phyloP scores from a whole-genome alignment of 2,888 invertebrate genomes.

The Catotricha subobsoleta region DNA sequence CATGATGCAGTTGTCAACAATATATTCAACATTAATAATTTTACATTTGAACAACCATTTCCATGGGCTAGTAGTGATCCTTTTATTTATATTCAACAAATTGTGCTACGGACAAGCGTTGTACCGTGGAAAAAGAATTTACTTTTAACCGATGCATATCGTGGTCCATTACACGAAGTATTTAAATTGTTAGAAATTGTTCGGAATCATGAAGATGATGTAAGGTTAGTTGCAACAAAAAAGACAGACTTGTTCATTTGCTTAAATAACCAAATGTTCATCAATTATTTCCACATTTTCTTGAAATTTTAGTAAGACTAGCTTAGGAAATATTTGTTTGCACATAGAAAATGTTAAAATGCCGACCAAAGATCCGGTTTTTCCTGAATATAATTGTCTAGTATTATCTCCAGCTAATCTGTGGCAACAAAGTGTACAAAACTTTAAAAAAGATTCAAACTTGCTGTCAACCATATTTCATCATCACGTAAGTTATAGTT shows the following conservation, averaged over 20 bases:
- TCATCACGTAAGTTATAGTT: slow-evolving; percentile 56
- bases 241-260: neutral
- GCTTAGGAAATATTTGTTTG: slow-evolving; percentile 64
- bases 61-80: slow-evolving; percentile 41
- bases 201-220: slow-evolving; percentile 59
- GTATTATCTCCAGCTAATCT: slow-evolving; percentile 84
- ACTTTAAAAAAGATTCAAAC: slow-evolving; percentile 61
- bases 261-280: neutral
- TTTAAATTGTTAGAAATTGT: slow-evolving; percentile 76
- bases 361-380: slow-evolving; percentile 37
- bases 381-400: slow-evolving; percentile 86
- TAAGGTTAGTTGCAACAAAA: slow-evolving; percentile 36
- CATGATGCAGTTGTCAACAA: neutral
- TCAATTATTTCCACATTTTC: neutral
- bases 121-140: slow-evolving; percentile 66
- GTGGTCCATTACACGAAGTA: slow-evolving; percentile 75
- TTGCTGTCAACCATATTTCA: slow-evolving; percentile 66
- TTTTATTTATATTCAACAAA: slow-evolving; percentile 56
- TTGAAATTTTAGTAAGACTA: slow-evolving; percentile 37
- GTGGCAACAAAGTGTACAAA: slow-evolving; percentile 70
- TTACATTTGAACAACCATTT: slow-evolving; percentile 25
- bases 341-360: slow-evolving; percentile 67
- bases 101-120: slow-evolving; percentile 56
- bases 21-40: slow-evolving; percentile 14
- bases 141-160: slow-evolving; percentile 74